Evolutionary conservation across 2,113 vertebrate species (phyloP).

Genomic region (Nesospiza acunhae): DNA sequence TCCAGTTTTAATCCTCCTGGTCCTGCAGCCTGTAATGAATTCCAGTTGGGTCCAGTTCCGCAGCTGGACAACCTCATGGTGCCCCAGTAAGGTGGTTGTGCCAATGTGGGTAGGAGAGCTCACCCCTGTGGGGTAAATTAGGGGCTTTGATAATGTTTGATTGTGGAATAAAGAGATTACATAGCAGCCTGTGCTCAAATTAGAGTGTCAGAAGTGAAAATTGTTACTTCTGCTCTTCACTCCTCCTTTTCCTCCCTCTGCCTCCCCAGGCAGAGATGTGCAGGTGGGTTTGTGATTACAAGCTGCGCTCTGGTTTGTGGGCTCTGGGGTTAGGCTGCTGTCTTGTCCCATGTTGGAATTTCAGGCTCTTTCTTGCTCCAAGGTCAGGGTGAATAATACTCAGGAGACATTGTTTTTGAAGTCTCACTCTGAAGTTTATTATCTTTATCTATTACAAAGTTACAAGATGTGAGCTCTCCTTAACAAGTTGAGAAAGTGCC

Average conservation of each 20-base stretch:
- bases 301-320: accelerated
- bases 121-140: background rate
- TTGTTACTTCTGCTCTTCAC: background rate
- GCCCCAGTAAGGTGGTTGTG: background rate
- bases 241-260: background rate
- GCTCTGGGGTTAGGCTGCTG: background rate
- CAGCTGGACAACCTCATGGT: background rate
- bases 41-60: background rate
- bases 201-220: background rate
- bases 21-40: background rate
- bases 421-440: background rate
- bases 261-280: background rate
- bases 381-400: background rate
- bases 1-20: background rate
- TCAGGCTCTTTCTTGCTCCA: background rate
- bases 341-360: background rate
- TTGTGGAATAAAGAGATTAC: background rate
- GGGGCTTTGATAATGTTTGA: background rate
- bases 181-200: background rate
- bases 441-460: background rate
- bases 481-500: background rate
- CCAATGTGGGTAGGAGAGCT: background rate
- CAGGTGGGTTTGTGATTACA: background rate
- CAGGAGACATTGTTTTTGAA: background rate
- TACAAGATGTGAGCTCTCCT: background rate